phyloP scores from a whole-genome alignment of 92 coral and sea anemone genomes.

The Bergia sp. region DNA sequence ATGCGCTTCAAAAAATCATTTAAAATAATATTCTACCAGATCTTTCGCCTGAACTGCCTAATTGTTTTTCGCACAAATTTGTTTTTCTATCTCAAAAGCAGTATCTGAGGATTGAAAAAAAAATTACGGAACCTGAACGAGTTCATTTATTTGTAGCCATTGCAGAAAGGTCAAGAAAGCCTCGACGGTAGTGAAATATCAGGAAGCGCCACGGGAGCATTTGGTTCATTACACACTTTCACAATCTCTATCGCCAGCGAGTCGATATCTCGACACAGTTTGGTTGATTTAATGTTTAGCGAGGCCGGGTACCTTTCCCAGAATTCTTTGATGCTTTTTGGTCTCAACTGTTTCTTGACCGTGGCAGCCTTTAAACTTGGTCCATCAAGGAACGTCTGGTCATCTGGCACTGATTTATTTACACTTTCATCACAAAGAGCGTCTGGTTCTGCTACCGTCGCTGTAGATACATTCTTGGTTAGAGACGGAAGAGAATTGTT shows the following conservation, averaged over 20 bases:
- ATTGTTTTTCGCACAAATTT: not conserved
- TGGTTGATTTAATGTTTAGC: slow-evolving; percentile 7
- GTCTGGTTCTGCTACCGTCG: not conserved
- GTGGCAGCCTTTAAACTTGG: not conserved
- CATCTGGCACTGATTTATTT: not conserved
- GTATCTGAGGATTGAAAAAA: not conserved
- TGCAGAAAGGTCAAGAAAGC: not conserved
- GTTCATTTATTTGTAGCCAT: not conserved
- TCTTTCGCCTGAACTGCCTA: too few species aligned
- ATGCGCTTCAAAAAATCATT: too few species aligned
- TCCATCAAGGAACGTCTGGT: not conserved
- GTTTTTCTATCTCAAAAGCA: not conserved
- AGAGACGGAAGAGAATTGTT: not conserved
- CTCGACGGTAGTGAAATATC: not conserved
- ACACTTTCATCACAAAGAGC: not conserved
- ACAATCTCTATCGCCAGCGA: slow-evolving; percentile 26
- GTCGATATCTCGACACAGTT: slow-evolving; percentile 11
- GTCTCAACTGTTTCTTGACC: not conserved
- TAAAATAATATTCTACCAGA: too few species aligned
- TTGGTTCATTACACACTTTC: slow-evolving; percentile 2
- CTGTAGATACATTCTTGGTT: not conserved
- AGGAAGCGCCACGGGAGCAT: not conserved
- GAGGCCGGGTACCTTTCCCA: slow-evolving; percentile 32
- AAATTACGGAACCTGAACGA: not conserved
- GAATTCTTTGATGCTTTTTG: not conserved